phyloP scores from a whole-genome alignment of 2,113 vertebrate species.

The Perca schrenkii region DNA sequence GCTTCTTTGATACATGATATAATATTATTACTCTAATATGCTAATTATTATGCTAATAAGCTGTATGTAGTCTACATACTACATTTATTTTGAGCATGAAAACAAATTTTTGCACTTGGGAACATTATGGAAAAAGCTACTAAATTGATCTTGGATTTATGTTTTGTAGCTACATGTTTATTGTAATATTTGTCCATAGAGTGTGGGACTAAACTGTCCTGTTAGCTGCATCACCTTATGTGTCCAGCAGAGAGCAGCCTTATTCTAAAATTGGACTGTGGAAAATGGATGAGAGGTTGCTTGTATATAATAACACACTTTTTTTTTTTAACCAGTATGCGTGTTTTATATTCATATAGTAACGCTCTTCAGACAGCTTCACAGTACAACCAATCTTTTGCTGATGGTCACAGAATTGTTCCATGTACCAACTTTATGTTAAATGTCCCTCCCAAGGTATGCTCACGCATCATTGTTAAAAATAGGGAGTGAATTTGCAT shows the following conservation, averaged over 20 bases:
- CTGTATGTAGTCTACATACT: background rate
- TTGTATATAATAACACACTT: background rate
- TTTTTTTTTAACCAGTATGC: background rate
- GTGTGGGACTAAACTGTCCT: background rate
- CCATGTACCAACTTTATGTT: background rate
- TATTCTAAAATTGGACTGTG: background rate
- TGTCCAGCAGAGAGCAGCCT: constrained; percentile 66
- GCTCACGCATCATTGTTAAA: background rate
- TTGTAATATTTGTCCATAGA: background rate
- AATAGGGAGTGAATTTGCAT: background rate
- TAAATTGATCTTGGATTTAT: background rate
- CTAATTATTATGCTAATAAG: background rate
- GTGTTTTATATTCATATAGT: background rate
- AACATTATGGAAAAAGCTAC: background rate
- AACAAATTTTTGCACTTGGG: background rate
- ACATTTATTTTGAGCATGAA: background rate
- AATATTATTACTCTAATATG: background rate
- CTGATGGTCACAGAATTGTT: background rate
- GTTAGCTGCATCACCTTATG: background rate
- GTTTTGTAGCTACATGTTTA: background rate
- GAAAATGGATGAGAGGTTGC: background rate
- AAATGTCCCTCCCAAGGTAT: background rate
- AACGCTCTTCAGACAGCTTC: background rate
- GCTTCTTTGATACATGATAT: background rate
- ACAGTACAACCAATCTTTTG: background rate